A percentile compares a stretch with the other conserved stretches of the same genome.
These are phyloP conservation scores for Sepioteuthis lessoniana DNA, from an alignment of 2,888 invertebrate genomes.

Conservation along the genomic window DNA sequence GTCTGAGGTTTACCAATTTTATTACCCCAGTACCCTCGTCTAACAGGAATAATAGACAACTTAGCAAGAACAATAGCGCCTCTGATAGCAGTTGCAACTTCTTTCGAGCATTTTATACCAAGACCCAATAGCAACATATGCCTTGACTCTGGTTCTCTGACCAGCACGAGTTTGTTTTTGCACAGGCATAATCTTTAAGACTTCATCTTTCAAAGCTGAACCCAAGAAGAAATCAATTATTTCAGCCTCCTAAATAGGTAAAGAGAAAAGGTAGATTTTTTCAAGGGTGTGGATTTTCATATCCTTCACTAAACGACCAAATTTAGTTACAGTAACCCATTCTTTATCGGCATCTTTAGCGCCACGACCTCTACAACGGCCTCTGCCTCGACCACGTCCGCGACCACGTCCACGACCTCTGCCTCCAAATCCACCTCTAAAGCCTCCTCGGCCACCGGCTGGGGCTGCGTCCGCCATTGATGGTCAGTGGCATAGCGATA, in stretches of 20 bases:
- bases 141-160: slow-evolving; percentile 98
- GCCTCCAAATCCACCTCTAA: slow-evolving; percentile 71
- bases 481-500: too few relatives aligned
- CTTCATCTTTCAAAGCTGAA: slow-evolving; percentile 94
- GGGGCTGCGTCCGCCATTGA: slow-evolving; percentile 99
- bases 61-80: slow-evolving; percentile 99
- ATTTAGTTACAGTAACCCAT: slow-evolving; percentile 98
- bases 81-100: slow-evolving; percentile 99
- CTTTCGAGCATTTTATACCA: slow-evolving; percentile 99
- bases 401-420: slow-evolving; percentile 83
- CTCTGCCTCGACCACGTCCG: slow-evolving; percentile 75
- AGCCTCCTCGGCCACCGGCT: slow-evolving; percentile 82
- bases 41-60: slow-evolving; percentile 96
- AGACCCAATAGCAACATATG: slow-evolving; percentile 93
- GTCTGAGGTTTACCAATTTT: slow-evolving; percentile 99
- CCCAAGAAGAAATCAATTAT: slow-evolving; percentile 99
- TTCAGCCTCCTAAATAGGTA: slow-evolving; percentile 97
- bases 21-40: slow-evolving; percentile 99
- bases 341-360: slow-evolving; percentile 97
- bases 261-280: slow-evolving; percentile 97
- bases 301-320: slow-evolving; percentile 96
- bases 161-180: slow-evolving; percentile 99
- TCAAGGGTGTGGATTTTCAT: slow-evolving; percentile 95
- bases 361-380: slow-evolving; percentile 74
- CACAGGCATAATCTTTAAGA: slow-evolving; percentile 99